phyloP scores from a whole-genome alignment of 2,113 vertebrate species.

The Microtus pennsylvanicus region DNA sequence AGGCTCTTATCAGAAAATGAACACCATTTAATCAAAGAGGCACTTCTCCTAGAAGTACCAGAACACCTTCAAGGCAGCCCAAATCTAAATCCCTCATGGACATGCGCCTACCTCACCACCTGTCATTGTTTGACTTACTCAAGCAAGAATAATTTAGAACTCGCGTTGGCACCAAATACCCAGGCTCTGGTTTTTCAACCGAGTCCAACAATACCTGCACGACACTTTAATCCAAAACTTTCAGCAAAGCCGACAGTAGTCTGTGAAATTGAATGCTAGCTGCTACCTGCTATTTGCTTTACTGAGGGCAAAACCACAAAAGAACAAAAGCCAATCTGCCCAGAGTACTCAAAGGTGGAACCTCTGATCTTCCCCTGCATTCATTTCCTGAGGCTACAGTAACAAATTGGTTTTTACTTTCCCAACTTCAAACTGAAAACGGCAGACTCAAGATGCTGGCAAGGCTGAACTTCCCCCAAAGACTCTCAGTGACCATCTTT shows the following conservation, averaged over 20 bases:
- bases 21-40: conserved; percentile 35
- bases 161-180: not conserved
- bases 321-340: not conserved
- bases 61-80: not conserved
- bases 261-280: conserved; percentile 56
- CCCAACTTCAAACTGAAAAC: not conserved
- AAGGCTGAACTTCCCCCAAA: not conserved
- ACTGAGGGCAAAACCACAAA: not conserved
- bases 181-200: conserved; percentile 39
- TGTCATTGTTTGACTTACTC: conserved; percentile 2
- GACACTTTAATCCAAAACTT: conserved; percentile 43
- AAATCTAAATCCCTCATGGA: not conserved
- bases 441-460: not conserved
- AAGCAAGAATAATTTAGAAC: conserved; percentile 22
- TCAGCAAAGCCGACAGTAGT: conserved; percentile 52
- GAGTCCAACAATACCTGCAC: not conserved
- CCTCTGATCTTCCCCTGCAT: accelerated
- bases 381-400: not conserved
- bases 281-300: not conserved
- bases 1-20: not conserved
- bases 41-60: not conserved
- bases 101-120: not conserved
- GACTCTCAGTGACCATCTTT: not conserved
- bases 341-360: not conserved
- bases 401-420: not conserved